These are phyloP conservation scores for Pilophorus perplexus DNA, from an alignment of 2,888 invertebrate genomes.

Conservation along the genomic window DNA sequence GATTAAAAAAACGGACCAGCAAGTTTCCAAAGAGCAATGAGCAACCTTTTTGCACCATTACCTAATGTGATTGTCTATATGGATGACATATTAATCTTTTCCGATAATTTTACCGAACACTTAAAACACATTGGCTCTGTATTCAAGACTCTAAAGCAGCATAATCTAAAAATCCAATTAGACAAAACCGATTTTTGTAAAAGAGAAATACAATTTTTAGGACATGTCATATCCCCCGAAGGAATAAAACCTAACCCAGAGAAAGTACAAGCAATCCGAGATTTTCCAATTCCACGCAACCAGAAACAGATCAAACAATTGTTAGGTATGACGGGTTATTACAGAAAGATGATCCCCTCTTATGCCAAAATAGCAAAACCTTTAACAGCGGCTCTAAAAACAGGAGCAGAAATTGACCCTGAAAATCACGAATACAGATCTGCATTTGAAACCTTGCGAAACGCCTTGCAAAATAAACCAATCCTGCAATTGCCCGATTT, in stretches of 20 bases:
- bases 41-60: slow-evolving; percentile 11
- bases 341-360: background rate
- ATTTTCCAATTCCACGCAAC: background rate
- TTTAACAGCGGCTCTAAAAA: background rate
- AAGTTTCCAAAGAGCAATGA: slow-evolving; percentile 33
- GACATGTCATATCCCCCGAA: background rate
- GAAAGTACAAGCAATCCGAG: background rate
- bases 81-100: slow-evolving; percentile 38
- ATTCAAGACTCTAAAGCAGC: background rate
- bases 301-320: background rate
- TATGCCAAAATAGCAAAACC: slow-evolving; percentile 7
- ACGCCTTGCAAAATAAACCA: background rate
- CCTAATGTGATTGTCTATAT: slow-evolving; percentile 38
- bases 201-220: background rate
- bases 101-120: slow-evolving; percentile 28
- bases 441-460: background rate
- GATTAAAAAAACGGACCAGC: slow-evolving; percentile 36
- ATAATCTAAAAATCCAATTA: background rate
- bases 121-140: background rate
- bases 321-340: background rate
- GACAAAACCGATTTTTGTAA: background rate
- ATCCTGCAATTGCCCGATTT: background rate
- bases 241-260: background rate
- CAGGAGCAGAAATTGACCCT: background rate
- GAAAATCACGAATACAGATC: background rate